Base-by-base conservation (phyloP, 2,888 invertebrate genomes). In the Lamellibrachia satsuma region DNA sequence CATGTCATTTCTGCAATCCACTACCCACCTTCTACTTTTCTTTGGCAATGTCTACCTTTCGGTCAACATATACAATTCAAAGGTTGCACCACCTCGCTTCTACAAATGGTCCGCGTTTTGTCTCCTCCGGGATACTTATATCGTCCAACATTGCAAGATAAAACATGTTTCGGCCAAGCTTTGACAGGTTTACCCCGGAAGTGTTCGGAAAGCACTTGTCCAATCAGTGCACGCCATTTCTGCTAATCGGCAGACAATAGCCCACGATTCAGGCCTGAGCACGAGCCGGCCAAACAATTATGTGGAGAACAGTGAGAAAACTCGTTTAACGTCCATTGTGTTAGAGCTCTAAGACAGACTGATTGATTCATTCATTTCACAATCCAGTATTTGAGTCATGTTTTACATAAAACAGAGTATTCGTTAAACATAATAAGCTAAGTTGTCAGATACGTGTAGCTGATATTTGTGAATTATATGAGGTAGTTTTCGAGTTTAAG, bases 161-260 rank as follows among this genome's bases (percentile, higher is more conserved):
- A 75, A 75, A 75, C 75, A 75, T 75, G 75, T 75, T 75, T 75
- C 75, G 75, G 22, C 75, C 75, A 75, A 75, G 75, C 75, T 75
- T 75, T 75, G 75, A 75, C 75, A 75, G 75, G 75, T 75, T 75
- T 75, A 75, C 15, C 75, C 75, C 75, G 75, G 75, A 75, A 75
- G n/a, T 22, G 75, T n/a, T 75, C 75, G 6, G 75, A 75, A 6
- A 11, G 75, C 6, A 75, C 75, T 75, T 15, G 22, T 75, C 22
- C 75, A 75, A 75, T 75, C 75, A 75, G 75, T n/a, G 75, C 75
- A 75, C 75, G 75, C 22, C 75, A n/a, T n/a, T 75, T n/a, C 75
- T 22, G 75, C 4, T 75, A 75, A 75, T 75, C 75, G 75, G 75
- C 75, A 75, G 75, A 75, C 4, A 3, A 22, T 57, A 15, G 57